These are phyloP conservation scores for Sebastes matsubarae DNA, from an alignment of 2,797 vertebrate genomes.

Conservation along the genomic window DNA sequence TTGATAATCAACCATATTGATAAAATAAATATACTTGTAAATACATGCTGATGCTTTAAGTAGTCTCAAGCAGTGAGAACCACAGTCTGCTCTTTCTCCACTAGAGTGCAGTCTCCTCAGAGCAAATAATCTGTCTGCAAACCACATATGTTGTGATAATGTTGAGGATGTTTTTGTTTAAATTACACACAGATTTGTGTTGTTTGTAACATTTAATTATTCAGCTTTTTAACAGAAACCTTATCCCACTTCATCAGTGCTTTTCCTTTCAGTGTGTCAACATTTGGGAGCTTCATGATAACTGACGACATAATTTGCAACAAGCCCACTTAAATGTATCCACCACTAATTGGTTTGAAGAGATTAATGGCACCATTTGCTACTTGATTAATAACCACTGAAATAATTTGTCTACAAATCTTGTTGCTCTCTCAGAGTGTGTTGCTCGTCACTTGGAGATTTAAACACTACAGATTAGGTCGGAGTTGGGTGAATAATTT, in stretches of 20 bases:
- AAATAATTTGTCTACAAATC: conserved; percentile 17
- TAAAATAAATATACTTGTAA: neutral
- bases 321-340: conserved; percentile 17
- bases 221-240: neutral
- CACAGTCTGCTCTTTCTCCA: conserved; percentile 36
- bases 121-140: neutral
- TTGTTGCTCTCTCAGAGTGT: neutral
- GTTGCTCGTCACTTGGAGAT: neutral
- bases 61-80: neutral
- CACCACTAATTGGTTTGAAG: conserved; percentile 18
- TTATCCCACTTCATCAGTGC: neutral
- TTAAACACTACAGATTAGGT: neutral
- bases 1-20: neutral
- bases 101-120: conserved; percentile 74
- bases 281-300: neutral
- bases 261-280: neutral
- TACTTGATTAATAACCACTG: conserved; percentile 24
- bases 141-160: neutral
- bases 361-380: conserved; percentile 22
- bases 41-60: neutral
- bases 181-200: neutral
- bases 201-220: neutral
- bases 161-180: neutral
- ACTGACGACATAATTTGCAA: conserved; percentile 17
- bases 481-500: neutral